phyloP scores from a whole-genome alignment of 2,113 vertebrate species.

The Genyomyrus donnyi region DNA sequence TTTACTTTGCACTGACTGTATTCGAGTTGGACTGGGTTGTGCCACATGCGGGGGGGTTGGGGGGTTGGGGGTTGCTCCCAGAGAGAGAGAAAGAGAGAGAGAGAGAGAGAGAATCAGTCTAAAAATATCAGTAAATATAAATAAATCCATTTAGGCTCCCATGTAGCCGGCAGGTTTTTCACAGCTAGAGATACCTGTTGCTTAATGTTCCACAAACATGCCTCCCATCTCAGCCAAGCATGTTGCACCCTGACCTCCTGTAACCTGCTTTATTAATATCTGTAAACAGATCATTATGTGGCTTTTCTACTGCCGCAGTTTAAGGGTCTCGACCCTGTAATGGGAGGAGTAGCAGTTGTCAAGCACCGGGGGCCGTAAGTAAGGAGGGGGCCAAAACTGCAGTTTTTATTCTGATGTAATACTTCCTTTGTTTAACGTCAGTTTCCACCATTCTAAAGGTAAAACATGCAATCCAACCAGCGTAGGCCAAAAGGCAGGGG shows the following conservation, averaged over 20 bases:
- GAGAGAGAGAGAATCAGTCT: neutral
- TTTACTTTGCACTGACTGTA: neutral
- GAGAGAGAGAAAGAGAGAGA: no score
- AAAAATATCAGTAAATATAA: neutral
- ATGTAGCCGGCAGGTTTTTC: neutral
- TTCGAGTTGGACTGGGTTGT: neutral
- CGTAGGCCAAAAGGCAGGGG: neutral
- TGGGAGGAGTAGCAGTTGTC: neutral
- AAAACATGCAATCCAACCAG: neutral
- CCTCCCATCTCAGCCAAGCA: neutral
- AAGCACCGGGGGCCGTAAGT: neutral
- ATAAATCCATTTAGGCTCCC: neutral
- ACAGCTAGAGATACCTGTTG: neutral
- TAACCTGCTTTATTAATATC: neutral
- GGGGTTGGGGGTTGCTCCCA: neutral
- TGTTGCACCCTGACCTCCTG: neutral
- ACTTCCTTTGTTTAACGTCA: neutral
- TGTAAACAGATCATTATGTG: slow-evolving; percentile 7
- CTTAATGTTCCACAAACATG: neutral
- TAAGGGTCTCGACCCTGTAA: neutral
- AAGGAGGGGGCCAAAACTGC: neutral
- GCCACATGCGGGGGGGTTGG: neutral
- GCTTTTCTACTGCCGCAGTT: neutral
- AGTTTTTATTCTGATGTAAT: neutral
- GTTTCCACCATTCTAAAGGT: neutral